A percentile compares a stretch with the other conserved stretches of the same genome.
Evolutionary conservation across 2,888 invertebrate genomes (phyloP).

Genomic region (Pomacea canaliculata): DNA sequence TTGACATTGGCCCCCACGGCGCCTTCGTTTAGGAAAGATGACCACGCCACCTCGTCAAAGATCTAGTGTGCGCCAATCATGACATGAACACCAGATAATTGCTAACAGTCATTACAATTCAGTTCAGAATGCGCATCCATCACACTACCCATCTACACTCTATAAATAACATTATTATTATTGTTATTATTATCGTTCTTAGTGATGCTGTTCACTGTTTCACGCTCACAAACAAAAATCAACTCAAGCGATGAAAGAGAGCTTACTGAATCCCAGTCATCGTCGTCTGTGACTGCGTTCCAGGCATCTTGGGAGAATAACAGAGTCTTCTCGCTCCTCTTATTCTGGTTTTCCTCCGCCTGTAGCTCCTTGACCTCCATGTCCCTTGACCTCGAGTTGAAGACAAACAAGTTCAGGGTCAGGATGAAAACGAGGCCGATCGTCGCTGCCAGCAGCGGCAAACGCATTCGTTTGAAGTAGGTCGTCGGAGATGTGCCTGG

Average conservation of each 20-base stretch:
- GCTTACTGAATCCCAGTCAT: conserved; percentile 22
- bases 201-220: too few species aligned
- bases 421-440: conserved; percentile 19
- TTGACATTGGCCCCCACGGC: conserved; percentile 20
- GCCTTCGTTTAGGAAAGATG: conserved; percentile 18
- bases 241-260: not conserved
- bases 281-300: conserved; percentile 10
- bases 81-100: too few species aligned
- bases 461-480: conserved; percentile 18
- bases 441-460: conserved; percentile 17
- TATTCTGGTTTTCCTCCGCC: not conserved
- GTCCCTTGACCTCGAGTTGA: not conserved
- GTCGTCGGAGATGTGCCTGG: not conserved
- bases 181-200: too few species aligned
- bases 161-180: too few species aligned
- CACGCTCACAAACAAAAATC: not conserved
- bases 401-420: conserved; percentile 11
- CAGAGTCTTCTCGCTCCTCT: not conserved
- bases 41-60: conserved; percentile 22
- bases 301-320: conserved; percentile 16
- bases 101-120: too few species aligned
- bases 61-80: not conserved
- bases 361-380: not conserved
- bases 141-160: too few species aligned
- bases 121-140: too few species aligned